Evolutionary conservation across 1,140 invertebrate genomes (phyloP).

Genomic region (Eulimnadia texana): DNA sequence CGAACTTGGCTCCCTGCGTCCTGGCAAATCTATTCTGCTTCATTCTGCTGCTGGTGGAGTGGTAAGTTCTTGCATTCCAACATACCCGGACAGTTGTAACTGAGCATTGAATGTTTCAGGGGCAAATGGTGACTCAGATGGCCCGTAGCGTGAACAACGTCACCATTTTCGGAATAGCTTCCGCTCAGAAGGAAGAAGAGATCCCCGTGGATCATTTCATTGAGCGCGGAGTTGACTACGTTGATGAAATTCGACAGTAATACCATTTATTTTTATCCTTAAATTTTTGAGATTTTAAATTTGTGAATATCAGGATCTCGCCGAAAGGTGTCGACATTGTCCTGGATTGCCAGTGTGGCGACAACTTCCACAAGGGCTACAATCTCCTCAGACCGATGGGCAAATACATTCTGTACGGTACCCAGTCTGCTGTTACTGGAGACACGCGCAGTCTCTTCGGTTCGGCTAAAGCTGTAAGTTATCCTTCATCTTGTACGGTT

Average conservation of each 20-base stretch:
- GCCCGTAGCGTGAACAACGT: conserved; percentile 65
- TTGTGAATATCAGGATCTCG: conserved; percentile 40
- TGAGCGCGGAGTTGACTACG: conserved; percentile 61
- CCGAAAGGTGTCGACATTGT: conserved; percentile 74
- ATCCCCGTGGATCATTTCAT: conserved; percentile 55
- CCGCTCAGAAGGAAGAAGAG: conserved; percentile 44
- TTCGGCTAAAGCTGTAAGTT: conserved; percentile 64
- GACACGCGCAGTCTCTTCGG: conserved; percentile 80
- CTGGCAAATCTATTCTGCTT: conserved; percentile 63
- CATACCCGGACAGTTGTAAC: background rate
- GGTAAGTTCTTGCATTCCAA: conserved; percentile 42
- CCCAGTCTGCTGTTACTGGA: conserved; percentile 69
- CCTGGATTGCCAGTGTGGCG: conserved; percentile 72
- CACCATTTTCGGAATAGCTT: conserved; percentile 69
- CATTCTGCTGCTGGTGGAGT: conserved; percentile 78
- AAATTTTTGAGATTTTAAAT: background rate
- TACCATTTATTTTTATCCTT: conserved; percentile 20
- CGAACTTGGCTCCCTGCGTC: conserved; percentile 56
- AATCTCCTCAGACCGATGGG: conserved; percentile 74
- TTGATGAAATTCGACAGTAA: conserved; percentile 69
- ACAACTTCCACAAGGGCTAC: conserved; percentile 73
- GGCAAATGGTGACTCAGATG: conserved; percentile 66
- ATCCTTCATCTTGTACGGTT: background rate
- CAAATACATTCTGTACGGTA: conserved; percentile 72
- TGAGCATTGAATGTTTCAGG: conserved; percentile 35